These are phyloP conservation scores for Yoshiicerus persimilis DNA, from an alignment of 1,140 invertebrate species.

Conservation along the genomic window DNA sequence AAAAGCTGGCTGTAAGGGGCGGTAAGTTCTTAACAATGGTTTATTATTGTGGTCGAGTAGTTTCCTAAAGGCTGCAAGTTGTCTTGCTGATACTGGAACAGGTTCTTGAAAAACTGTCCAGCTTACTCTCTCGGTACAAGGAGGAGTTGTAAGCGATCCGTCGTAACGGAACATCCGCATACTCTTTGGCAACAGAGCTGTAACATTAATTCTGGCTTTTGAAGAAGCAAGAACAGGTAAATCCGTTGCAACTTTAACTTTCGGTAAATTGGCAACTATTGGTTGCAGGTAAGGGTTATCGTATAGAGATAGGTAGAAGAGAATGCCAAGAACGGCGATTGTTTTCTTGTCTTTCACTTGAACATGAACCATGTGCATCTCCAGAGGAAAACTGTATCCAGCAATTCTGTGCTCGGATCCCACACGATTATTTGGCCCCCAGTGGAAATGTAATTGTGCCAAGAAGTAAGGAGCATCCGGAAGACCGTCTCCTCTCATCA, in stretches of 20 bases:
- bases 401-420: conserved; percentile 58
- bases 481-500: background rate
- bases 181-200: background rate
- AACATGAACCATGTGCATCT: background rate
- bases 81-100: background rate
- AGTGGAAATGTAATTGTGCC: conserved; percentile 60
- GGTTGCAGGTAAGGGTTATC: background rate
- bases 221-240: background rate
- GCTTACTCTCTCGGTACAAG: conserved; percentile 82
- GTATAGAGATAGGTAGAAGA: background rate
- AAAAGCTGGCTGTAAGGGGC: background rate
- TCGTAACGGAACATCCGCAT: conserved; percentile 60
- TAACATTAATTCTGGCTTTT: background rate
- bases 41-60: background rate
- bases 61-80: background rate
- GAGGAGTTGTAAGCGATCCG: conserved; percentile 88
- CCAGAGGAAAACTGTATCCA: background rate
- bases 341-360: background rate
- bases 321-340: background rate
- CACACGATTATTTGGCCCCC: conserved; percentile 52
- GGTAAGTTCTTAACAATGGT: background rate
- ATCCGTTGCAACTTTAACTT: background rate
- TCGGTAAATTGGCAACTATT: background rate
- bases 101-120: conserved; percentile 75
- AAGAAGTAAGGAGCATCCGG: conserved; percentile 52